Percentiles rank a stretch among this genome's conserved stretches.
phyloP scores from a whole-genome alignment of 2,113 vertebrate species.

The Elgaria multicarinata region DNA sequence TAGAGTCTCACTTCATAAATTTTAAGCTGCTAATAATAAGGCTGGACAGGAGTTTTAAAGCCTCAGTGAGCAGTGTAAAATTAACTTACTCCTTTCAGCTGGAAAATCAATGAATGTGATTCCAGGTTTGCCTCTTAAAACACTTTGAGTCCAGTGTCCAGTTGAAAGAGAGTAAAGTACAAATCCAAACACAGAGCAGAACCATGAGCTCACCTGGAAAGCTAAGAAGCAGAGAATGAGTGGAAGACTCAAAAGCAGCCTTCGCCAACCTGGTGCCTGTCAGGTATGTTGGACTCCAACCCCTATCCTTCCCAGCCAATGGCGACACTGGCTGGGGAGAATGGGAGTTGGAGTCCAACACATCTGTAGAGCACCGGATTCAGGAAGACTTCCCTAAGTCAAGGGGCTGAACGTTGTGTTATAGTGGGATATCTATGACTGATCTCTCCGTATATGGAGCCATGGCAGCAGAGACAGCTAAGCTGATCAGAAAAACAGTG shows the following conservation, averaged over 20 bases:
- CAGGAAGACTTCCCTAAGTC: neutral
- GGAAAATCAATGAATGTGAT: conserved; percentile 78
- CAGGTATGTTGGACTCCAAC: no score
- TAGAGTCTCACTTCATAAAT: conserved; percentile 75
- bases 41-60: conserved; percentile 79
- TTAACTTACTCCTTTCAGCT: conserved; percentile 80
- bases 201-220: neutral
- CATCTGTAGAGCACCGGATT: neutral
- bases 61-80: conserved; percentile 74
- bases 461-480: no score
- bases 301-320: neutral
- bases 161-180: neutral
- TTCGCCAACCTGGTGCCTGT: neutral
- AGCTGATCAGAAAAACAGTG: neutral
- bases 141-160: conserved; percentile 45
- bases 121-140: conserved; percentile 67
- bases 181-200: neutral
- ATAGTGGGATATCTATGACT: neutral
- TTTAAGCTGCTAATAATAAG: conserved; percentile 71
- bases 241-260: neutral
- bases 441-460: neutral
- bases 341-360: neutral
- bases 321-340: no score
- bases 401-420: neutral
- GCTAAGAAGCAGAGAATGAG: neutral